phyloP scores from a whole-genome alignment of 2,113 vertebrate genomes.

The Ptychochromis oligacanthus region DNA sequence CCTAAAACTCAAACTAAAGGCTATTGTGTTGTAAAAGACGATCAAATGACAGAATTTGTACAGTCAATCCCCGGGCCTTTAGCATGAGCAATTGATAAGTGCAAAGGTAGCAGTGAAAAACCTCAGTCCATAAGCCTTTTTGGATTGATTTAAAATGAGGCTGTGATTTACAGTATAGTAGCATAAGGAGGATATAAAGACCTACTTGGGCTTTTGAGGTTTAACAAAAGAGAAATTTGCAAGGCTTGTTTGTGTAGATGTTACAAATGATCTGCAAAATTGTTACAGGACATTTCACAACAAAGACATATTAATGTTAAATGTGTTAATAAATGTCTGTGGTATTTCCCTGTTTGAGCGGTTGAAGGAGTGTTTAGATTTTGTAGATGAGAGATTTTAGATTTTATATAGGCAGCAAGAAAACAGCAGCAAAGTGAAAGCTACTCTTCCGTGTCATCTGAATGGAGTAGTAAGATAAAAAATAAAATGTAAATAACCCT shows the following conservation, averaged over 20 bases:
- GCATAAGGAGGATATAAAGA: neutral
- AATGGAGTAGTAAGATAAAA: neutral
- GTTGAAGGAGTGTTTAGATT: neutral
- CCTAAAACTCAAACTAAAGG: neutral
- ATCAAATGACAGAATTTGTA: neutral
- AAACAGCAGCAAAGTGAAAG: neutral
- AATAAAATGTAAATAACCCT: constrained; percentile 11
- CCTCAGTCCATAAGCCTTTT: neutral
- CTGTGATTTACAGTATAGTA: neutral
- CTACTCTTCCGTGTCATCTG: neutral
- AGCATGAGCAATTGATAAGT: neutral
- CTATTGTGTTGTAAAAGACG: neutral
- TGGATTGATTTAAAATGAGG: neutral
- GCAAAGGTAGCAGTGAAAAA: neutral
- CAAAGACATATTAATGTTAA: neutral
- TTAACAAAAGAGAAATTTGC: neutral
- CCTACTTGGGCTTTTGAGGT: neutral
- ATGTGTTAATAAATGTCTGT: neutral
- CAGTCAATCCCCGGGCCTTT: neutral
- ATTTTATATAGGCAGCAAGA: neutral
- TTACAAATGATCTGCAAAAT: neutral
- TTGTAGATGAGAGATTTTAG: neutral
- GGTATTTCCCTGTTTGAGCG: neutral
- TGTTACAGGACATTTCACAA: neutral
- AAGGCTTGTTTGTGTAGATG: neutral